phyloP scores from a whole-genome alignment of 2,113 vertebrate species.

The Puntigrus tetrazona region DNA sequence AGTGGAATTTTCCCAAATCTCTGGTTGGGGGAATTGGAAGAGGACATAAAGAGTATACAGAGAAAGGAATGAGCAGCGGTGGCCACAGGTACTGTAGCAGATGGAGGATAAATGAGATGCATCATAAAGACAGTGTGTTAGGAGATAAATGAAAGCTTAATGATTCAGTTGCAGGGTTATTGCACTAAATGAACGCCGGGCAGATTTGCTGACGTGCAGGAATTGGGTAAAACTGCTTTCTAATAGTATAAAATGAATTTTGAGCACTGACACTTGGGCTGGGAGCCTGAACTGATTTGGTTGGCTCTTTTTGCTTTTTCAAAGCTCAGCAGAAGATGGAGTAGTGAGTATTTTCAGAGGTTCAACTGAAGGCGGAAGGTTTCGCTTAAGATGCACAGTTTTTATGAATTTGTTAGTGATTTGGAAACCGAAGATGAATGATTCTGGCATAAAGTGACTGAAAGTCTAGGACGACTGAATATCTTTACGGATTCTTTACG shows the following conservation, averaged over 20 bases:
- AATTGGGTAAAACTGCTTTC: conserved; percentile 13
- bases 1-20: conserved; percentile 14
- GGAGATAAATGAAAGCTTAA: background rate
- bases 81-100: conserved; percentile 27
- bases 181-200: background rate
- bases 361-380: background rate
- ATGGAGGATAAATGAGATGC: conserved; percentile 4
- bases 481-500: too few relatives aligned
- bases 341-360: background rate
- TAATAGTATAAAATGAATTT: conserved; percentile 5
- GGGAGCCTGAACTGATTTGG: background rate
- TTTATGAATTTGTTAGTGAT: background rate
- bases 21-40: too few relatives aligned
- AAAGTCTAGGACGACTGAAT: background rate
- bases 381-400: background rate
- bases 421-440: background rate
- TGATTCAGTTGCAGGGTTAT: conserved; percentile 1
- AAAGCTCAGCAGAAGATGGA: background rate
- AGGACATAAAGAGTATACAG: too few relatives aligned
- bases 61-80: background rate
- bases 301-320: background rate
- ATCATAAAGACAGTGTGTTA: conserved; percentile 7
- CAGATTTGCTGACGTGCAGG: background rate
- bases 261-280: background rate
- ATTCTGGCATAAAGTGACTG: background rate